Percentiles rank a stretch among this genome's conserved stretches.
phyloP scores from a whole-genome alignment of 2,797 vertebrate genomes.

The Spinus olivaceus region DNA sequence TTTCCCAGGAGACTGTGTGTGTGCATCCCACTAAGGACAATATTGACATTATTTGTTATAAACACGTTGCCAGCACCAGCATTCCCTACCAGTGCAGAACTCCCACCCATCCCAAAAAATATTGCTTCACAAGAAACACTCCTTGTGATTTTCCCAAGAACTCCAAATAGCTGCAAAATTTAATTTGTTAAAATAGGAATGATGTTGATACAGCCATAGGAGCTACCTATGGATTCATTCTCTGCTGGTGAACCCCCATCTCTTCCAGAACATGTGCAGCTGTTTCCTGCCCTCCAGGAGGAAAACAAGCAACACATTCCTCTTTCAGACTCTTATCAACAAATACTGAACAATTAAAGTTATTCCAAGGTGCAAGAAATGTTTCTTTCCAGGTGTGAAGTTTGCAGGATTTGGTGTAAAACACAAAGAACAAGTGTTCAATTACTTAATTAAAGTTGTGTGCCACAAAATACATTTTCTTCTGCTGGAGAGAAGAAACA shows the following conservation, averaged over 20 bases:
- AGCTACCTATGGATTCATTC: background rate
- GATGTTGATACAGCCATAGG: background rate
- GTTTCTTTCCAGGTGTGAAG: background rate
- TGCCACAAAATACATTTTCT: background rate
- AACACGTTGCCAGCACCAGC: rapidly evolving
- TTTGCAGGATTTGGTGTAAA: background rate
- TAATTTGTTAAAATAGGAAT: background rate
- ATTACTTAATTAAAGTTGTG: background rate
- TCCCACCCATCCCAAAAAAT: background rate
- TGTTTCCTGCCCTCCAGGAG: background rate
- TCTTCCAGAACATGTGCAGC: rapidly evolving
- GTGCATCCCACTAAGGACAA: background rate
- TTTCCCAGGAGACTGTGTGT: background rate
- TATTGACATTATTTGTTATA: background rate
- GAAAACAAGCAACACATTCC: background rate
- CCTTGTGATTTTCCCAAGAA: background rate
- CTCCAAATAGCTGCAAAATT: background rate
- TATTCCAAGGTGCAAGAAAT: background rate
- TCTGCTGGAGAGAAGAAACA: background rate
- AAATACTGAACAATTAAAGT: background rate
- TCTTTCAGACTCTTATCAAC: background rate
- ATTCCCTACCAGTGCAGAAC: background rate
- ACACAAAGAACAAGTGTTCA: background rate
- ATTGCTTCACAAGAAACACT: background rate
- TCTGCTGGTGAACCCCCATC: background rate